Percentiles rank a stretch among this genome's conserved stretches.
Conservation (phyloP, 2,888 invertebrate species). For the Tillus elongatus region DNA sequence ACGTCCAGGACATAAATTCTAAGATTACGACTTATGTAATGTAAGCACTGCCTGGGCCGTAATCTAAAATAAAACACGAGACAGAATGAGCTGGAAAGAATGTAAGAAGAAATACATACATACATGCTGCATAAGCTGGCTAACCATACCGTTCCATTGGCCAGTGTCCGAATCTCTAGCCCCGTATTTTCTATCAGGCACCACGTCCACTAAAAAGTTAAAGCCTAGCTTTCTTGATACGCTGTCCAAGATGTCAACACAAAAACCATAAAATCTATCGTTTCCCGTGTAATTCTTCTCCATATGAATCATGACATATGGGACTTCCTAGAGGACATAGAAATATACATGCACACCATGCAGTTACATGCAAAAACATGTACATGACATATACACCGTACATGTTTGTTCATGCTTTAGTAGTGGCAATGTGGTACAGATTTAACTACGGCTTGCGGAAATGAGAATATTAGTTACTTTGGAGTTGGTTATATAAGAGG, state of each 20-base stretch:
- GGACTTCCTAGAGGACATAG: constrained; percentile 51
- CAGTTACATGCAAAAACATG: constrained; percentile 22
- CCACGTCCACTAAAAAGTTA: constrained; percentile 60
- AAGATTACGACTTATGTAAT: too few relatives aligned
- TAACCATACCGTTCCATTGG: constrained; percentile 61
- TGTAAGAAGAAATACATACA: constrained; percentile 22
- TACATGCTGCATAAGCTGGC: constrained; percentile 64
- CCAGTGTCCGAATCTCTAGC: constrained; percentile 52
- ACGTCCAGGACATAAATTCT: too few relatives aligned
- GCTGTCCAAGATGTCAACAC: constrained; percentile 63
- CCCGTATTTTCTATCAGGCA: constrained; percentile 61
- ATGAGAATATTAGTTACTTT: too few relatives aligned
- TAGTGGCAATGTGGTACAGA: too few relatives aligned
- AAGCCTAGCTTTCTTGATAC: constrained; percentile 61
- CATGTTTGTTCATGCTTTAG: too few relatives aligned
- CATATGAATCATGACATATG: constrained; percentile 65
- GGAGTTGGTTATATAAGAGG: too few relatives aligned
- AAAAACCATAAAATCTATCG: constrained; percentile 68
- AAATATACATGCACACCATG: constrained; percentile 19
- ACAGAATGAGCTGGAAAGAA: too few relatives aligned
- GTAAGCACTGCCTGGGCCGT: too few relatives aligned
- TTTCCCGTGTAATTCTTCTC: constrained; percentile 64
- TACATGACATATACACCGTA: constrained; percentile 13
- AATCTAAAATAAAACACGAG: too few relatives aligned
- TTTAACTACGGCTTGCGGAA: too few relatives aligned